Evolutionary conservation across 30 jellyfish, hydroid and myxozoan genomes (phyloP), one percentile per base, ranked within the genome.

Genomic region (Hydractinia echinata): DNA sequence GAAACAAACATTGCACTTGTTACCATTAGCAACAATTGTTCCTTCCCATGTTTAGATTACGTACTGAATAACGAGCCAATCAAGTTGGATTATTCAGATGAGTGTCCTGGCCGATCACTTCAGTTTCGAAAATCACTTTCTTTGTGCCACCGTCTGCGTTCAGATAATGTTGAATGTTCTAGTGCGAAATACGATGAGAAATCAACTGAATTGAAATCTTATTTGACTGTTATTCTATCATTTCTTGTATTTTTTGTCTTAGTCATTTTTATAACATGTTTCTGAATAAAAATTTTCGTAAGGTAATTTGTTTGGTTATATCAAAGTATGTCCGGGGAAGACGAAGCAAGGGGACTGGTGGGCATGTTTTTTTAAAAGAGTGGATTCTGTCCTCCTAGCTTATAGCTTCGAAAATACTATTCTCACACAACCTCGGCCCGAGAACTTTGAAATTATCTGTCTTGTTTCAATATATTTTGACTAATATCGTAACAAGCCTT

Each of bases 41-140:
- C 7, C 7, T 67, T n/a, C 4, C 9, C 67, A 8, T 20, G 30
- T 52, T 15, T 71, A 30, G 18, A 20, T 71, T 20, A 71, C 49
- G n/a, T 71, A 5, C 81, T 20, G 14, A 71, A 7, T 50, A 71
- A 71, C n/a, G 81, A 71, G 67, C 81, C 81, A 50, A 71, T 8
- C 55, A 30, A 15, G 52, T 6, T 50, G 51, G n/a, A 58, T 5
- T 54, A 71, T n/a, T 50, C n/a, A 15, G 60, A 30, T 19, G 68
- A 20, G 51, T 71, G 81, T 71, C 44, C 44, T 30, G 81, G 60
- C 11, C 81, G 60, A 30, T 14, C 81, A 19, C 53, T 71, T n/a
- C 81, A 30, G 7, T 71, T 19, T 52, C 81, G 81, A 71, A 71
- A 7, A 50, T 9, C 81, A 0, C n/a, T 71, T 7, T 48, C 11